Base-by-base conservation (phyloP, 1,140 invertebrate genomes). In the Dendrolimus kikuchii region DNA sequence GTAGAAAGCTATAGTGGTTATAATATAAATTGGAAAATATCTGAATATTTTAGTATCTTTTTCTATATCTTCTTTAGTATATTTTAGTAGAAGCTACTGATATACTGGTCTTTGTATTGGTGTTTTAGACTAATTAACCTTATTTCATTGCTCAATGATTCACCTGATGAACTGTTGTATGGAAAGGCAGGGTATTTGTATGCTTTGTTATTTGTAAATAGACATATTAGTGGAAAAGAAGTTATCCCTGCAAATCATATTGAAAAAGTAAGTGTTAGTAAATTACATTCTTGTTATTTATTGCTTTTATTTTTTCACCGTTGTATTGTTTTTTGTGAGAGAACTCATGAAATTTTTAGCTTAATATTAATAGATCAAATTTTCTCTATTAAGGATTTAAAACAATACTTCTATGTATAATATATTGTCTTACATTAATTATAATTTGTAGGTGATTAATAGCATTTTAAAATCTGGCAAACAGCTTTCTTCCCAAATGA, bases 141-240 rank as follows among this genome's bases (percentile, higher is more conserved):
- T 8, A 77, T 83, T 53, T 76, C 87, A 57, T 67, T 89, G 61
- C 77, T 91, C 57, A 68, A 90, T 61, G 81, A 89, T 53, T 72
- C 93, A 40, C 91, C 94, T 2, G 94, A 97, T 90, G 96, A 97
- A 87, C 72, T 96, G 39, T 81, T 98, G 5, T 96, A 95, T 89
- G 96, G 96, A 10, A 89, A 94, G 74, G 90, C 89, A 74, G 96
- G 96, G 37, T 97, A 95, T 83, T 79, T 98, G n/a, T 95, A 90
- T 88, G 83, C 93, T 43, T 79, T 95, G 9, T 71, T 95, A 2
- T 94, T 92, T 84, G 86, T 94, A 4, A 92, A 92, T 59, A 89
- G 91, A 66, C 74, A 94, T 73, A 77, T 75, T 7, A 57, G 68
- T 54, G 77, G 69, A 40, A 81, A 81, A 41, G 64, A 80, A 36